Percentiles rank a stretch among this genome's conserved stretches.
Conservation (phyloP, 2,888 invertebrate species). For the Heliconius ismenius region DNA sequence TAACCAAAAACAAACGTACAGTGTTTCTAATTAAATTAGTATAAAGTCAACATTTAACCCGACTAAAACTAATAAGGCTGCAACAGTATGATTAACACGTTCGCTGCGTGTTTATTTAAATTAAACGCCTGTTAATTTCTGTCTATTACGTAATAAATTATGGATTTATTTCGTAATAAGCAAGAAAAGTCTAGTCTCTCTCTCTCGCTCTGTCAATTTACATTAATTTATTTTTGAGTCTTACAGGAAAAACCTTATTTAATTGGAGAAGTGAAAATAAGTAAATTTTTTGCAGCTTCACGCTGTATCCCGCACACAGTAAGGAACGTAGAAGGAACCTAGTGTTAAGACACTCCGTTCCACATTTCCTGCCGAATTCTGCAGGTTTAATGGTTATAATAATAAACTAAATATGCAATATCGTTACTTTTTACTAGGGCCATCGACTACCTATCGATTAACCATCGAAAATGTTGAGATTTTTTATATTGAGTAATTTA, state of each 20-base stretch:
- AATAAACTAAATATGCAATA: slow-evolving; percentile 1
- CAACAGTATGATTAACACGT: slow-evolving; percentile 17
- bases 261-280: too few relatives aligned
- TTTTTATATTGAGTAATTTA: slow-evolving; percentile 12
- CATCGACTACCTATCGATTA: slow-evolving; percentile 10
- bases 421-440: slow-evolving; percentile 8
- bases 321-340: too few relatives aligned
- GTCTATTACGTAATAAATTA: background rate
- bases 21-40: slow-evolving; percentile 12
- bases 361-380: too few relatives aligned
- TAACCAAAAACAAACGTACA: slow-evolving; percentile 8
- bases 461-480: slow-evolving; percentile 4
- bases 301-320: too few relatives aligned
- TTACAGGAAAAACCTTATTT: too few relatives aligned
- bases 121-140: slow-evolving; percentile 10
- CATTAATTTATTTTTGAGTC: background rate
- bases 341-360: too few relatives aligned
- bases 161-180: background rate
- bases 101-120: slow-evolving; percentile 9
- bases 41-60: slow-evolving; percentile 14
- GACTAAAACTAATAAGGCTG: slow-evolving; percentile 14
- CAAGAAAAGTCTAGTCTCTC: background rate
- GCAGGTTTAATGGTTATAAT: background rate
- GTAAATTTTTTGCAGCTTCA: too few relatives aligned
- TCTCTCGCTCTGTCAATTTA: background rate